Base-by-base conservation (phyloP, 2,797 vertebrate species). In the Pantherophis vulpinus region DNA sequence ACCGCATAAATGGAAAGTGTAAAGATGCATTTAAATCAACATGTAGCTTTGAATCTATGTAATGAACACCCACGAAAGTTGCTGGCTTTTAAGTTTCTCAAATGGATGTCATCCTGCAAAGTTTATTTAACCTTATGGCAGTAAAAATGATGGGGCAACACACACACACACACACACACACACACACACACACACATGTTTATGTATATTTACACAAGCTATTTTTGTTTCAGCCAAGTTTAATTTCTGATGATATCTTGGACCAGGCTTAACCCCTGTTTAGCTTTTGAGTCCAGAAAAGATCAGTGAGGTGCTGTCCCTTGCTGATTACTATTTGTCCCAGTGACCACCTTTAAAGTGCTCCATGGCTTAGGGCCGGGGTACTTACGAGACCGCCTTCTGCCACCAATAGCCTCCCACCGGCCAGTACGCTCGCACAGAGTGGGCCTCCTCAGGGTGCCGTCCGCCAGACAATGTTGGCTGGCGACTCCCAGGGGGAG, bases 21-120 rank as follows among this genome's bases (percentile, higher is more conserved):
- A 94, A 86, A 18, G 91, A 90, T 0, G 0, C 88, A 55, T 79
- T 94, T 93, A 95, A 94, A 94, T 86, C 90, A 91, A 94, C 61
- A 47, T 47, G 94, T 89, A 88, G 87, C 0, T 0, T 94, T 90
- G 92, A 92, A 94, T 61, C 55, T 59, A 4, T 88, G 14, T 79
- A 96, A 89, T 60, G 93, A 96, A 93, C 89, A 42, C 56, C n/a
- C 87, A 55, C 90, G 54, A n/a, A 74, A 63, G 59, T 29, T 92
- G n/a, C 51, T 51, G 94, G 91, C n/a, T 92, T 55, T 90, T 92
- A 86, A 92, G 60, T 91, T 92, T 37, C 0, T 3, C 92, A 95
- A 94, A 56, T 47, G 87, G 0, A 14, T 51, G 90, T 88, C 90
- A n/a, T 94, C 32, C 51, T 93, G 94, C 37, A 47, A 70, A 79